These are phyloP conservation scores for Eunapius fragilis DNA, from an alignment of 37 sponge, comb jelly and placozoan genomes.

Conservation along the genomic window DNA sequence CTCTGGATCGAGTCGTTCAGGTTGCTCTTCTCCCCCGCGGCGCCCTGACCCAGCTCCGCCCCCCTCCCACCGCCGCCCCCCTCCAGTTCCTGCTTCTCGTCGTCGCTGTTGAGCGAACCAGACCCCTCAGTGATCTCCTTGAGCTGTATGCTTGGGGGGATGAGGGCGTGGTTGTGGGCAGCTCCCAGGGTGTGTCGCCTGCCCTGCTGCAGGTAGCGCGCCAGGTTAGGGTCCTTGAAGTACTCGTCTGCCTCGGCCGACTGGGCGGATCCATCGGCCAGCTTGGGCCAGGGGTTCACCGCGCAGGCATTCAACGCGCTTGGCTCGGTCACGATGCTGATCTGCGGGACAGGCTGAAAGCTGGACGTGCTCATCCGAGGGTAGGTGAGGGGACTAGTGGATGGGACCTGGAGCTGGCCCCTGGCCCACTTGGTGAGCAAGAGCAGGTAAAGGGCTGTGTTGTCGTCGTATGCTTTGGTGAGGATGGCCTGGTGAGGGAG, in stretches of 20 bases:
- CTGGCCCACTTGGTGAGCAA: slow-evolving; percentile 72
- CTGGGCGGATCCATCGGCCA: neutral
- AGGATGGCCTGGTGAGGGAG: slow-evolving; percentile 64
- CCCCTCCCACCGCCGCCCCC: neutral
- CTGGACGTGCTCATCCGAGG: slow-evolving; percentile 28
- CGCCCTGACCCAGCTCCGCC: neutral
- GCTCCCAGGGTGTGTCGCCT: slow-evolving; percentile 75
- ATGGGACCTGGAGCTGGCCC: slow-evolving; percentile 34
- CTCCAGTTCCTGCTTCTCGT: neutral
- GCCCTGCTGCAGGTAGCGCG: slow-evolving; percentile 58
- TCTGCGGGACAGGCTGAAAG: slow-evolving; percentile 33
- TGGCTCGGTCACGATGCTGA: slow-evolving; percentile 17
- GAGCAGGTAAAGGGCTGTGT: slow-evolving; percentile 79
- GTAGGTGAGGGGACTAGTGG: slow-evolving; percentile 10
- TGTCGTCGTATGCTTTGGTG: slow-evolving; percentile 64
- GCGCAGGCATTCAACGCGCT: slow-evolving; percentile 2
- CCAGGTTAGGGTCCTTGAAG: slow-evolving; percentile 62
- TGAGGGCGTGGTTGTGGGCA: slow-evolving; percentile 41
- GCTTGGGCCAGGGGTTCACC: slow-evolving; percentile 7
- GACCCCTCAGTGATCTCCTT: slow-evolving; percentile 43
- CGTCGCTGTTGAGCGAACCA: slow-evolving; percentile 6
- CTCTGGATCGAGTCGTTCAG: slow-evolving; percentile 24
- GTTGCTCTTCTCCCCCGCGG: neutral
- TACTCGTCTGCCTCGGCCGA: slow-evolving; percentile 3
- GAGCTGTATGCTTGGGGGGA: slow-evolving; percentile 4